Base-by-base conservation (phyloP, 2,888 invertebrate species). In the Notodonta ziczac region DNA sequence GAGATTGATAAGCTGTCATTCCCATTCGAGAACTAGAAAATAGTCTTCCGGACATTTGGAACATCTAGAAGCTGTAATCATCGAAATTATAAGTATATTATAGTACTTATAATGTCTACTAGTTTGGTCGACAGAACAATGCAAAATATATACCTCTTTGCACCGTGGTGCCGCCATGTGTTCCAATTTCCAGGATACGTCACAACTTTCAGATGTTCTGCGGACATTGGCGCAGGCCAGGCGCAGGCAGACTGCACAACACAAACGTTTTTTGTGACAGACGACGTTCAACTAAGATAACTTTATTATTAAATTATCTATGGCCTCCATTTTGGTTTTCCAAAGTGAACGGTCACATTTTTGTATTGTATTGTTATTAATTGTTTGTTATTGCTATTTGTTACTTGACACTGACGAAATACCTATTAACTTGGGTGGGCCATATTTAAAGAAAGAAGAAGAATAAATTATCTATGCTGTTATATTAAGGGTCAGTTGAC, bases 111-210 rank as follows among this genome's bases (percentile, higher is more conserved):
- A 24, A 24, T 24, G 24, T 71, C 73, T 72, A 75, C 73, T 63
- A 68, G 68, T 72, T 59, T 62, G 64, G 63, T 64, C 73, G 60
- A 67, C 60, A 69, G 69, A 67, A 81, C 77, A 79, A 78, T 81
- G 73, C 78, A 73, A 76, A 79, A 78, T 82, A 81, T 81, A 80
- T 78, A 78, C 72, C 76, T 72, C 58, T 61, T 61, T 56, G 59
- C 59, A 59, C 57, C 61, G 54, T n/a, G 2, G 2, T 46, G 35
- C 51, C 46, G 56, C 56, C 57, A 35, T 51, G 55, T 59, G 56
- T 44, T 42, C 54, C 42, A 46, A 56, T 61, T 65, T 63, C 48
- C 24, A 14, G 39, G 32, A 35, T 39, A 54, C 63, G 68, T 73
- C 66, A 68, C 57, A 66, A 58, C 56, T 40, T 55, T 39, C 35